These are phyloP conservation scores for Archivesica marissinica DNA, from an alignment of 1,140 invertebrate species.

Conservation along the genomic window DNA sequence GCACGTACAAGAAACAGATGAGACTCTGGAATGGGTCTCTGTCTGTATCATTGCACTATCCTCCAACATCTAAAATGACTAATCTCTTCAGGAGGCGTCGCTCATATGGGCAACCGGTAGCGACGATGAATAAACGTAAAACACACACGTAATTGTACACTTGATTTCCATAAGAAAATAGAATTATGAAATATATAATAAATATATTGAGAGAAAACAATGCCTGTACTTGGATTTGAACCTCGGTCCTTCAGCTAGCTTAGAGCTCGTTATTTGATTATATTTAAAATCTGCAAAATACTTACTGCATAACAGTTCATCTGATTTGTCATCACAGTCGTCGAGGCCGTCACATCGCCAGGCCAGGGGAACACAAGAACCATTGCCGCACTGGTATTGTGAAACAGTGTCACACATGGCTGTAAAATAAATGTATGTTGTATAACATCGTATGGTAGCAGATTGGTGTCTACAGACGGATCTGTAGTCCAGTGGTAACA, in stretches of 20 bases:
- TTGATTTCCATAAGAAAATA: background rate
- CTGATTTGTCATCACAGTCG: background rate
- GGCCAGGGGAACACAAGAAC: background rate
- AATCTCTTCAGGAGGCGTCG: too few relatives aligned
- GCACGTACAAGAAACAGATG: too few relatives aligned
- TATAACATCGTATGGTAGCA: too few relatives aligned
- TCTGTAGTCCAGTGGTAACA: too few relatives aligned
- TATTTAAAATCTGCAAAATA: too few relatives aligned
- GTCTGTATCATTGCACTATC: too few relatives aligned
- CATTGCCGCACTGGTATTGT: constrained; percentile 9
- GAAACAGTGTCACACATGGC: background rate
- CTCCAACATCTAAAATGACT: too few relatives aligned
- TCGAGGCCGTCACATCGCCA: background rate
- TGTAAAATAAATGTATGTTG: background rate
- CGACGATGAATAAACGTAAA: too few relatives aligned
- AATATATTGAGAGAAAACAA: background rate
- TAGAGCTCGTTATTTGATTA: background rate
- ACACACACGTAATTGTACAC: too few relatives aligned
- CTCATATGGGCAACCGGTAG: too few relatives aligned
- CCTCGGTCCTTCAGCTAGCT: background rate
- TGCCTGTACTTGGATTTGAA: background rate
- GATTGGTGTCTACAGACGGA: too few relatives aligned
- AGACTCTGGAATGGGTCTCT: too few relatives aligned
- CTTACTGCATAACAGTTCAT: background rate
- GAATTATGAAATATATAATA: background rate